Evolutionary conservation across 2,888 invertebrate species (phyloP).

Genomic region (Xylocampa areola): DNA sequence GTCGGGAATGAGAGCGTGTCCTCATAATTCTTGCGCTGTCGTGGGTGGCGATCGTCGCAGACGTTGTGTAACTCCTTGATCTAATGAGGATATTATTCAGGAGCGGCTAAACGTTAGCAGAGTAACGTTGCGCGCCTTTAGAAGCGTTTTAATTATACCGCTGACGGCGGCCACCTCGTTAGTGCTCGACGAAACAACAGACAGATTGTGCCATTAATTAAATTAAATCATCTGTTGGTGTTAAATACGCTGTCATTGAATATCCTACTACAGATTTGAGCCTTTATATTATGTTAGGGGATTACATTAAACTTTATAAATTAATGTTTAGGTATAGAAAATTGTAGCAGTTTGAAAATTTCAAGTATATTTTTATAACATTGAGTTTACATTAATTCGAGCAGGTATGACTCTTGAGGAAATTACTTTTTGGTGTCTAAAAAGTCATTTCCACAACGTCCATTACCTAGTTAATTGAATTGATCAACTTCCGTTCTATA

Average conservation of each 20-base stretch:
- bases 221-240: slow-evolving; percentile 62
- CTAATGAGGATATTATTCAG: slow-evolving; percentile 86
- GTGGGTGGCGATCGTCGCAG: slow-evolving; percentile 80
- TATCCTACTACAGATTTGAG: slow-evolving; percentile 28
- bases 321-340: slow-evolving; percentile 4
- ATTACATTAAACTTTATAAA: slow-evolving; percentile 1
- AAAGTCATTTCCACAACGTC: slow-evolving; percentile 12
- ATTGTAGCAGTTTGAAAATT: neutral
- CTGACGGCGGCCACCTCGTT: slow-evolving; percentile 73
- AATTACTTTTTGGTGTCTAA: slow-evolving; percentile 5
- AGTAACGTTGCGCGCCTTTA: slow-evolving; percentile 66
- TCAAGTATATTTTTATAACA: neutral
- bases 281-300: slow-evolving; percentile 1
- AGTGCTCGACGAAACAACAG: slow-evolving; percentile 69
- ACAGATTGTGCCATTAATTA: slow-evolving; percentile 73
- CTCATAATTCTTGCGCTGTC: slow-evolving; percentile 82
- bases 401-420: neutral
- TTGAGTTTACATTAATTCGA: neutral
- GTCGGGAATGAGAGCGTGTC: slow-evolving; percentile 88
- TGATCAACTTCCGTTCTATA: slow-evolving; percentile 5
- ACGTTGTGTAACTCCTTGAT: slow-evolving; percentile 78
- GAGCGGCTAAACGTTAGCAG: slow-evolving; percentile 70
- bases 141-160: slow-evolving; percentile 76
- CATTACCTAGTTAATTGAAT: slow-evolving; percentile 10
- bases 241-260: slow-evolving; percentile 61